Conservation (phyloP, 2,113 vertebrate species). For the Baryphthengus martii region DNA sequence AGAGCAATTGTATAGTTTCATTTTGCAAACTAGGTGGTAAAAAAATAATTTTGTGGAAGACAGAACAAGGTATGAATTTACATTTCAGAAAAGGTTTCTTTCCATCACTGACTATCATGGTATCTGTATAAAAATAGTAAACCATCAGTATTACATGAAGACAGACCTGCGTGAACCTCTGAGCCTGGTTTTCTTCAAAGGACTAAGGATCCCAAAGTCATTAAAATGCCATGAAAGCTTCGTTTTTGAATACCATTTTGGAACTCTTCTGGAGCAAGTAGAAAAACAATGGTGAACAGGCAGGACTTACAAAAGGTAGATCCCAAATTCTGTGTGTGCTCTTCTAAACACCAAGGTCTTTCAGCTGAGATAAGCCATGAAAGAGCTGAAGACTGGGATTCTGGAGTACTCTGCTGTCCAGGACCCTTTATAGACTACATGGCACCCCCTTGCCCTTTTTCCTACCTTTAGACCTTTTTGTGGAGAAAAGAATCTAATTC, state of each 20-base stretch:
- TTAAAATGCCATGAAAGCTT: background rate
- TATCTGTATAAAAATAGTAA: background rate
- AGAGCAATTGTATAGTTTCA: background rate
- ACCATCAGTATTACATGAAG: background rate
- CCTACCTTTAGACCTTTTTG: background rate
- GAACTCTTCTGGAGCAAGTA: background rate
- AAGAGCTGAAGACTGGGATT: background rate
- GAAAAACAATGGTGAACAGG: background rate
- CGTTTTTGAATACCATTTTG: background rate
- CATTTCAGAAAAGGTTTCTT: background rate
- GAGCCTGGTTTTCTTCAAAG: background rate
- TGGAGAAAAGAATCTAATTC: background rate
- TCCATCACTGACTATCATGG: background rate
- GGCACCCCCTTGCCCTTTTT: background rate
- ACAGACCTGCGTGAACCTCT: background rate
- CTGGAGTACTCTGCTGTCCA: background rate
- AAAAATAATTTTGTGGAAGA: background rate
- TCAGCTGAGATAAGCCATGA: background rate
- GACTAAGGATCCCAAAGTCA: background rate
- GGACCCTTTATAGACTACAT: background rate
- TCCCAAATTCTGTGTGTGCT: background rate
- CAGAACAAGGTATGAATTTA: background rate
- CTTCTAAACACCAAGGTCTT: background rate
- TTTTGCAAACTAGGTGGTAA: background rate
- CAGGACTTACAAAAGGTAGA: background rate